These are phyloP conservation scores for Chionomys nivalis DNA, from an alignment of 2,113 vertebrate genomes.

Conservation along the genomic window DNA sequence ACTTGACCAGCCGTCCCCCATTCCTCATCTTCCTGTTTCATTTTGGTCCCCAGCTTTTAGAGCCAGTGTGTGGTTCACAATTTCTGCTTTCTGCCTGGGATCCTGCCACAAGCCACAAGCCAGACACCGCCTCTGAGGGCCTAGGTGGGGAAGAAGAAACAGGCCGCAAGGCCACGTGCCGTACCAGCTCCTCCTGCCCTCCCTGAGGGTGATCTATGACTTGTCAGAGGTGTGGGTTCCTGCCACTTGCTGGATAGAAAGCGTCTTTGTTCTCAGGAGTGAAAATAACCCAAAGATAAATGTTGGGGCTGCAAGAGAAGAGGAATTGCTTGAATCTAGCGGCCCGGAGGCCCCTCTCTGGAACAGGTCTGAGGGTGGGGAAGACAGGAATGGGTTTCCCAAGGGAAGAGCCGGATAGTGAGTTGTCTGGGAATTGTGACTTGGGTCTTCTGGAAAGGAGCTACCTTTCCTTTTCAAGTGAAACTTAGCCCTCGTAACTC, in stretches of 20 bases:
- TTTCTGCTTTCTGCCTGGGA: constrained; percentile 33
- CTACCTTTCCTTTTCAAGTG: background rate
- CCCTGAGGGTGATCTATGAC: constrained; percentile 71
- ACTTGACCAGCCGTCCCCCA: background rate
- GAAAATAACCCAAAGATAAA: constrained; percentile 80
- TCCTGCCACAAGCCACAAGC: background rate
- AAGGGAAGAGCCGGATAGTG: background rate
- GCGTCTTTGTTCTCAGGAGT: constrained; percentile 77
- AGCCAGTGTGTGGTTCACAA: background rate
- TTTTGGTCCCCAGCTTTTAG: background rate
- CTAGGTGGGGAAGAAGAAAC: constrained; percentile 25
- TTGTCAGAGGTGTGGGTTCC: constrained; percentile 77
- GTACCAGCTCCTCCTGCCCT: background rate
- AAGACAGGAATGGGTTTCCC: background rate
- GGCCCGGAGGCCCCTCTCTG: background rate
- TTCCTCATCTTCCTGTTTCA: background rate
- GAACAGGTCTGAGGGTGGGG: background rate
- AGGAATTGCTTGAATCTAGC: constrained; percentile 39
- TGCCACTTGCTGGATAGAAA: constrained; percentile 73
- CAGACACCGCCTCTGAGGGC: background rate
- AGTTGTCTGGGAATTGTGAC: background rate
- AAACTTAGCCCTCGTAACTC: background rate
- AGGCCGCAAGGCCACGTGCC: background rate
- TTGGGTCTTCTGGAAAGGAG: background rate
- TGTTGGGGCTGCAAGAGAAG: constrained; percentile 66